phyloP scores from a whole-genome alignment of 2,113 vertebrate species.

The Tragelaphus strepsiceros region DNA sequence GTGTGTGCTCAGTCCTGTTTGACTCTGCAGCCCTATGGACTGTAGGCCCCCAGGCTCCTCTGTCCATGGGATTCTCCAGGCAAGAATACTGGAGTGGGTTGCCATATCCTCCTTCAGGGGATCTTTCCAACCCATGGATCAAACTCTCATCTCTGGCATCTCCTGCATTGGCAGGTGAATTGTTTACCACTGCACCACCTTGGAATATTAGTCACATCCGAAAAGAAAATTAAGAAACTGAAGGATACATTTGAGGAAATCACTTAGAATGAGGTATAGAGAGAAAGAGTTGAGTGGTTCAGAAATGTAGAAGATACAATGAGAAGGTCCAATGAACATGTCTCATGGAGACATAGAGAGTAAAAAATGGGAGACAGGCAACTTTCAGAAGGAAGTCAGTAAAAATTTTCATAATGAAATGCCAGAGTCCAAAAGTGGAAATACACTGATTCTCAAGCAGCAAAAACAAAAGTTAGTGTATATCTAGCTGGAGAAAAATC shows the following conservation, averaged over 20 bases:
- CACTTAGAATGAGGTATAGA: not conserved
- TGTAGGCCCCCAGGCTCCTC: not conserved
- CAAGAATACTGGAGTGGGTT: not conserved
- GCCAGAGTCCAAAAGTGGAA: not conserved
- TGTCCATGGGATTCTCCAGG: not conserved
- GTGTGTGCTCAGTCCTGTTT: not conserved
- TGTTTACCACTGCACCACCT: not conserved
- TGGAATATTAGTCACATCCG: not conserved
- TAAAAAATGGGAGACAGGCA: not conserved
- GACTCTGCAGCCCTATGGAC: not conserved
- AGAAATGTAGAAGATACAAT: not conserved
- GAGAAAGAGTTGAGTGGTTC: not conserved
- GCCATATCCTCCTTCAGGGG: not conserved
- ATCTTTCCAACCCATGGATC: not conserved
- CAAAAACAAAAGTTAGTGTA: not conserved
- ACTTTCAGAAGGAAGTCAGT: not conserved
- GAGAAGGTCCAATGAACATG: not conserved
- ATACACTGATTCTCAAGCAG: not conserved
- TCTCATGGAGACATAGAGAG: not conserved
- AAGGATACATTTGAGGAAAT: not conserved
- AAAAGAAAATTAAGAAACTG: constrained; percentile 17
- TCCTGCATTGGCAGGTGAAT: not conserved
- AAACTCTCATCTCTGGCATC: not conserved
- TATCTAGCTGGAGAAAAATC: not conserved
- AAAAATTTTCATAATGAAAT: not conserved